Evolutionary conservation across 2,797 vertebrate genomes (phyloP).

Genomic region (Australoheros facetus): DNA sequence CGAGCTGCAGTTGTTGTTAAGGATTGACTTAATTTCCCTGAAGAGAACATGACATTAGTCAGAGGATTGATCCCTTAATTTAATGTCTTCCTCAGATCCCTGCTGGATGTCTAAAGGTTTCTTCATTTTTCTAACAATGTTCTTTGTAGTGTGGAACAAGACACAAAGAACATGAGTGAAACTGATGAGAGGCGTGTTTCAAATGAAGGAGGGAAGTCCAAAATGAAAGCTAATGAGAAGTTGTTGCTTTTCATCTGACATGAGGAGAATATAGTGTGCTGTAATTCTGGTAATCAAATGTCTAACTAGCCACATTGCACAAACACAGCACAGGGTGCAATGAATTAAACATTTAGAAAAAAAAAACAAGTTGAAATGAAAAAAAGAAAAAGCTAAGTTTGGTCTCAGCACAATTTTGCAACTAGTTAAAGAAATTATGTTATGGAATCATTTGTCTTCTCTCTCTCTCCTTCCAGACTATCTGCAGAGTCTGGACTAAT

Average conservation of each 20-base stretch:
- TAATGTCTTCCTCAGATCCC: neutral
- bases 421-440: constrained; percentile 36
- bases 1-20: constrained; percentile 31
- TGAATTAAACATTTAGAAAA: neutral
- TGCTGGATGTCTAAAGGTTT: constrained; percentile 16
- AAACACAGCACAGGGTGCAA: neutral
- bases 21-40: constrained; percentile 58
- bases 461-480: constrained; percentile 16
- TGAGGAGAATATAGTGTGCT: neutral
- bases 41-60: constrained; percentile 52
- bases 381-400: neutral
- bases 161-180: constrained; percentile 9
- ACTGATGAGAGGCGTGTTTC: neutral
- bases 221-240: constrained; percentile 6
- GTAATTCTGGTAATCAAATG: neutral
- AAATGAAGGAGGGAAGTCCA: neutral
- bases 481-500: constrained; percentile 47
- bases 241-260: constrained; percentile 18
- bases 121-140: constrained; percentile 2
- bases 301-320: neutral
- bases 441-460: constrained; percentile 30
- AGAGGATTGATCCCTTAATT: neutral
- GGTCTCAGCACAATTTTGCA: constrained; percentile 32
- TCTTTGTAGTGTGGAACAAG: neutral
- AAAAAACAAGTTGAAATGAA: neutral